Evolutionary conservation across 1,140 invertebrate species (phyloP), one percentile per base, ranked within the genome.

Genomic region (Meteorus sp.): DNA sequence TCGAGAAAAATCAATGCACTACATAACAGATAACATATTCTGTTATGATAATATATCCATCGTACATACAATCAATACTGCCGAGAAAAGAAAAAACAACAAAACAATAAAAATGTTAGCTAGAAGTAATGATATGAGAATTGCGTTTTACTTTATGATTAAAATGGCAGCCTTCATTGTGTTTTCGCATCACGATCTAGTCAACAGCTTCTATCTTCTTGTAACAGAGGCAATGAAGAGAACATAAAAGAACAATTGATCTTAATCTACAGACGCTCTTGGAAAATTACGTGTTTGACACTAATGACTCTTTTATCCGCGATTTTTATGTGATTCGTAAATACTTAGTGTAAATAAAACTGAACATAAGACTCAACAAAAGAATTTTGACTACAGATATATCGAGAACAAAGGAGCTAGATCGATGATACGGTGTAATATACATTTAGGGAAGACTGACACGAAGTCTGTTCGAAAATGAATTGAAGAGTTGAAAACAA

Each of bases 401-500:
- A 44, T 27, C 17, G 31, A 52, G 5, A 51, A 52, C 52, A 11
- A 25, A 52, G 17, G 11, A 43, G 29, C n/a, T 44, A 52, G 48
- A 23, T 27, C 25, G 33, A 60, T 43, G 56, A 59, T 59, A 33
- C 41, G 57, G 41, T 55, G 56, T 59, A 56, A 55, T 61, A 56
- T 59, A 64, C 50, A 61, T 59, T 53, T 35, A 48, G 44, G 27
- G 39, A 48, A 33, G 1, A 48, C 33, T 47, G 57, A 45, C 33
- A 51, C 41, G 17, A 43, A 37, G 51, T 45, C 27, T 31, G 52
- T 56, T 59, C 45, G 53, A 54, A 54, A 22, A 52, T 23, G 15
- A 50, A 59, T 52, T 39, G 20, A 55, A 54, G 50, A 54, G 48
- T 27, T 37, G 17, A 35, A 62, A 37, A 68, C 64, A 60, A 62